phyloP scores from a whole-genome alignment of 2,888 invertebrate genomes.

The Scaptomyza polygonia region DNA sequence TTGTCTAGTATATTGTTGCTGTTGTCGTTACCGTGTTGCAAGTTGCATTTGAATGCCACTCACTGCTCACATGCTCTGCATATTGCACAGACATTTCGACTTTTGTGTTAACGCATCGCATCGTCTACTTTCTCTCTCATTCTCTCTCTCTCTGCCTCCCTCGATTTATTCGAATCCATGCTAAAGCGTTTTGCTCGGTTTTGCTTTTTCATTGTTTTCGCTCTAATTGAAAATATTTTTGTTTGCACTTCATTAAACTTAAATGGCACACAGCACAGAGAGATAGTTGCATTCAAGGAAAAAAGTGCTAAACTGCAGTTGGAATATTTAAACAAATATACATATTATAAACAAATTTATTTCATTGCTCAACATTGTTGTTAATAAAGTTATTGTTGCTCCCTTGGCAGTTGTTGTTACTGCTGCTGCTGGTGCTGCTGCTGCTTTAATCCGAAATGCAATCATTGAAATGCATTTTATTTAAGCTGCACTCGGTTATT shows the following conservation, averaged over 20 bases:
- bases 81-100: slow-evolving; percentile 51
- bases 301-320: slow-evolving; percentile 23
- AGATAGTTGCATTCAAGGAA: slow-evolving; percentile 27
- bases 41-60: slow-evolving; percentile 74
- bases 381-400: slow-evolving; percentile 15
- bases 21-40: slow-evolving; percentile 50
- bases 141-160: slow-evolving; percentile 3
- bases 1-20: slow-evolving; percentile 8
- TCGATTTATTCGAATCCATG: background rate
- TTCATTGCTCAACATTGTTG: slow-evolving; percentile 33
- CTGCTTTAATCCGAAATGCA: slow-evolving; percentile 74
- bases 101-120: slow-evolving; percentile 58
- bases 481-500: slow-evolving; percentile 76
- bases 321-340: slow-evolving; percentile 30
- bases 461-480: slow-evolving; percentile 80
- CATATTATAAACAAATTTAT: slow-evolving; percentile 34
- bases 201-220: slow-evolving; percentile 39
- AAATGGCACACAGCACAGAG: slow-evolving; percentile 42
- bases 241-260: slow-evolving; percentile 78
- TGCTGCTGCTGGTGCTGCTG: slow-evolving; percentile 12
- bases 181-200: slow-evolving; percentile 4
- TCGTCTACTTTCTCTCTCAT: slow-evolving; percentile 18
- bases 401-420: background rate
- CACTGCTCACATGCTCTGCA: slow-evolving; percentile 58
- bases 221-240: slow-evolving; percentile 77